These are phyloP conservation scores for Australoheros scitulus DNA, from an alignment of 2,113 vertebrate species.

Conservation along the genomic window DNA sequence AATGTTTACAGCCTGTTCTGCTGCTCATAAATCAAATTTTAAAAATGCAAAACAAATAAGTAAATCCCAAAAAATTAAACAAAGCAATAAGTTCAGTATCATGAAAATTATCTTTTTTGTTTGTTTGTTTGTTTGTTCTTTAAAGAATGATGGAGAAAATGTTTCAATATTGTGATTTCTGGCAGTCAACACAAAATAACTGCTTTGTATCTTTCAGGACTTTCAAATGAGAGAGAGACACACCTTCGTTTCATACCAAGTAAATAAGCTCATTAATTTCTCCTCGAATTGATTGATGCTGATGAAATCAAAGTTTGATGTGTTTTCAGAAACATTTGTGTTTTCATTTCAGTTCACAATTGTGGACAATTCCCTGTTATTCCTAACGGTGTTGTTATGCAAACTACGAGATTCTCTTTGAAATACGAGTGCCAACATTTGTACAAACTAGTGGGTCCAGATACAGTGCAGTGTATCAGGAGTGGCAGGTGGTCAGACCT, in stretches of 20 bases:
- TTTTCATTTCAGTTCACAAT: constrained; percentile 3
- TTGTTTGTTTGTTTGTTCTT: no score
- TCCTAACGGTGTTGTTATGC: accelerated
- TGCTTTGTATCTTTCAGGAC: background rate
- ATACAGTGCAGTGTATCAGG: constrained; percentile 9
- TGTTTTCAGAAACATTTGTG: background rate
- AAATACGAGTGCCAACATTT: background rate
- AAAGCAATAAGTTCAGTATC: no score
- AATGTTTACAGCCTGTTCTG: no score
- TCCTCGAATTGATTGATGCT: background rate
- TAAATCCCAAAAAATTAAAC: no score
- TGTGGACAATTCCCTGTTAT: background rate
- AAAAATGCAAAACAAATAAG: no score
- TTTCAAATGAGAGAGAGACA: background rate
- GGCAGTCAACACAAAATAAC: background rate
- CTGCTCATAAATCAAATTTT: no score
- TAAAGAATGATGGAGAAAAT: background rate
- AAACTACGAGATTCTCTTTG: accelerated
- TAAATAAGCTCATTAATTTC: background rate
- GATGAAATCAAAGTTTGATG: no score
- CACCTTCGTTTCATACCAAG: background rate
- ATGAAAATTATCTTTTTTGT: no score
- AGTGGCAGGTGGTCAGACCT: background rate
- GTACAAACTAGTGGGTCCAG: constrained; percentile 23
- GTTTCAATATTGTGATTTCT: accelerated